These are phyloP conservation scores for Cheirogaleus medius DNA, from an alignment of 2,113 vertebrate species.

Conservation along the genomic window DNA sequence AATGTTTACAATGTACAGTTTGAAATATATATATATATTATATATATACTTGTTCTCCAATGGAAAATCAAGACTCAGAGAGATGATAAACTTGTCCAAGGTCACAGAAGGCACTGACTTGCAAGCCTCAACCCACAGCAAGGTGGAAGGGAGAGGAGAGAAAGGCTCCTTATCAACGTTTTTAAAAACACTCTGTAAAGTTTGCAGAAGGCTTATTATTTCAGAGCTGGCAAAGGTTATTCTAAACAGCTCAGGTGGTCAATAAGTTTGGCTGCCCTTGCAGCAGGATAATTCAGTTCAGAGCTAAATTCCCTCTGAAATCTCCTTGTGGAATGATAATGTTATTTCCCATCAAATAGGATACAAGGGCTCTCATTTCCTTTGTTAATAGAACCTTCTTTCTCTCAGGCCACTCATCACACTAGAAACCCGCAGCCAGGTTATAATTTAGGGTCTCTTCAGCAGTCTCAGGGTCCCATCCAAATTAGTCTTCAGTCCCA, in stretches of 20 bases:
- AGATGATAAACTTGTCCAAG: background rate
- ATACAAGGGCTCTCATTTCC: background rate
- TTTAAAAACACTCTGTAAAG: background rate
- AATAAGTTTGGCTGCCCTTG: background rate
- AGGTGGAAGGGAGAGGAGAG: background rate
- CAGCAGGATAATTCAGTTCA: background rate
- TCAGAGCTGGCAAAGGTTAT: background rate
- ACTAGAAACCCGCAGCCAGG: background rate
- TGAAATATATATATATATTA: background rate
- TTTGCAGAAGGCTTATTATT: background rate
- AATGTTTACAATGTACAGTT: background rate
- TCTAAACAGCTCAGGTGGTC: background rate
- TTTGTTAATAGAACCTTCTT: background rate
- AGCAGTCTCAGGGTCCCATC: background rate
- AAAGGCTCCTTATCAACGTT: background rate
- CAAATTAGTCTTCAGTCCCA: background rate
- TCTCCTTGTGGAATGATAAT: background rate
- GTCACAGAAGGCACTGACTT: background rate
- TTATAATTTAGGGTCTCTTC: background rate
- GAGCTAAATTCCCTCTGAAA: constrained; percentile 15
- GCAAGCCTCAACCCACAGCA: background rate
- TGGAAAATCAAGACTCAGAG: background rate
- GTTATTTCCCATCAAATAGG: constrained; percentile 26
- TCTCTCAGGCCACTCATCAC: background rate
- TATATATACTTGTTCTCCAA: background rate